Evolutionary conservation across 2,888 invertebrate genomes (phyloP).

Genomic region (Pseudococcus viburni): DNA sequence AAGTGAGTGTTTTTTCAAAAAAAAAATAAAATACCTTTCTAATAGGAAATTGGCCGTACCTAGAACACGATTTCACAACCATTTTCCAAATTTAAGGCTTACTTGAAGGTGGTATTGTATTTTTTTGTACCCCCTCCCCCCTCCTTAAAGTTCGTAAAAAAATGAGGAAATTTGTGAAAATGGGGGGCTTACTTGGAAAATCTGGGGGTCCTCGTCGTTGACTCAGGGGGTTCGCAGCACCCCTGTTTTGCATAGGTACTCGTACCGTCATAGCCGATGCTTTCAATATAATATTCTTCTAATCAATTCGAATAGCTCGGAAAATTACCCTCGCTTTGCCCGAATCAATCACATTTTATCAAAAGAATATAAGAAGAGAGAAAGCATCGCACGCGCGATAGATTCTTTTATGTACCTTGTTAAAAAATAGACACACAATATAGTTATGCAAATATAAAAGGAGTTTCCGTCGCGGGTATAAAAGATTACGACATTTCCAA

Average conservation of each 20-base stretch:
- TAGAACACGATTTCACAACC: no score
- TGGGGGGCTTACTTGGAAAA: no score
- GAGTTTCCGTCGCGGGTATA: slow-evolving; percentile 41
- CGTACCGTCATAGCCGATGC: background rate
- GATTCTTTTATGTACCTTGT: slow-evolving; percentile 60
- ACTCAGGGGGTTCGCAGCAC: no score
- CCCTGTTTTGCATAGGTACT: background rate
- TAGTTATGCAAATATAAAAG: slow-evolving; percentile 62
- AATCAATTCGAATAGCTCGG: slow-evolving; percentile 14
- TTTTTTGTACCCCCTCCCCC: no score
- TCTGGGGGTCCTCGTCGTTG: no score
- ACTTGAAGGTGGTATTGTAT: no score
- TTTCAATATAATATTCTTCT: slow-evolving; percentile 3
- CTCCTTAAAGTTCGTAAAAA: no score
- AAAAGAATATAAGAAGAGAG: background rate
- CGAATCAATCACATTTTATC: slow-evolving; percentile 51
- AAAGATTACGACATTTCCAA: slow-evolving; percentile 64
- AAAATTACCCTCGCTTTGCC: slow-evolving; percentile 23
- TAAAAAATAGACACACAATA: slow-evolving; percentile 64
- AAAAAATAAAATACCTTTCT: no score
- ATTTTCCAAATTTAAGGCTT: no score
- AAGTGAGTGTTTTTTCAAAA: no score
- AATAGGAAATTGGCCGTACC: no score
- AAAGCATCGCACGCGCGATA: slow-evolving; percentile 56
- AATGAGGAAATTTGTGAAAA: no score